These are phyloP conservation scores for Urocynchramus pylzowi DNA, from an alignment of 2,113 vertebrate genomes.

Conservation along the genomic window DNA sequence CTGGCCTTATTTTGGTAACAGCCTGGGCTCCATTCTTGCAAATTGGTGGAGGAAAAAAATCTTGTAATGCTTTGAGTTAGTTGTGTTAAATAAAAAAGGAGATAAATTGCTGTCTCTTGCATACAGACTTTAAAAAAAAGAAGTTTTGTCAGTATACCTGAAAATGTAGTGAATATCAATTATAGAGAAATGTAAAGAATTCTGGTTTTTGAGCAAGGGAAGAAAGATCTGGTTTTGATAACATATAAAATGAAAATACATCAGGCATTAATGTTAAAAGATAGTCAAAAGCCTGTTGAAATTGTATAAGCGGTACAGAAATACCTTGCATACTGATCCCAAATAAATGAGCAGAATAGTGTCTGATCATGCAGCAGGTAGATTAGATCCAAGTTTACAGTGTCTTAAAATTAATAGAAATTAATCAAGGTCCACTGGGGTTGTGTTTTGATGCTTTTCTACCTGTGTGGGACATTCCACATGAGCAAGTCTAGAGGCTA, in stretches of 20 bases:
- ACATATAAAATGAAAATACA: background rate
- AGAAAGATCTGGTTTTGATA: background rate
- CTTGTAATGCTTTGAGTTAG: background rate
- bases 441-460: background rate
- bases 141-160: background rate
- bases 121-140: background rate
- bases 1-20: background rate
- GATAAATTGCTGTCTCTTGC: background rate
- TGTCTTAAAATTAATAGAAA: background rate
- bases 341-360: background rate
- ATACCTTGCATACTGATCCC: background rate
- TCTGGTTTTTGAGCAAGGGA: background rate
- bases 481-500: accelerated
- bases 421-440: background rate
- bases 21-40: background rate
- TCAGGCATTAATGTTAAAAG: background rate
- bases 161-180: background rate
- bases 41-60: background rate
- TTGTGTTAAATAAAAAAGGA: background rate
- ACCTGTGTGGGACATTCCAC: background rate
- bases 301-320: background rate
- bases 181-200: background rate
- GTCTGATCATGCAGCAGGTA: background rate
- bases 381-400: background rate
- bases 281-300: background rate